Conservation (phyloP, 2,113 vertebrate species). For the Lophochroa leadbeateri region DNA sequence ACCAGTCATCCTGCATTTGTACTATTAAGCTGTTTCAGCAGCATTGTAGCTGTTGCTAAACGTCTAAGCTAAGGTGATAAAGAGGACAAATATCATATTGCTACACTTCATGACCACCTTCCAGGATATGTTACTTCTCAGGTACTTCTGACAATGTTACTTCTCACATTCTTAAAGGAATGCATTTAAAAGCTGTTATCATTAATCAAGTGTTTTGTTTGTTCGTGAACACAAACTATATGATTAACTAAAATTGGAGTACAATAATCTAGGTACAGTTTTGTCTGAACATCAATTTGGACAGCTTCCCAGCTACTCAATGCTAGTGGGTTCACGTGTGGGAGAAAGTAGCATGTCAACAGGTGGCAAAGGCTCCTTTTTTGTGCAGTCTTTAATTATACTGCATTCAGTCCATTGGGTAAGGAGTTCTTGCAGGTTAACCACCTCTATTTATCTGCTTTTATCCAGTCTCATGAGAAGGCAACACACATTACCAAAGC, state of each 20-base stretch:
- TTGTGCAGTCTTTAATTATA: not conserved
- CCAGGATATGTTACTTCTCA: fast-evolving
- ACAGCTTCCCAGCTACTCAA: not conserved
- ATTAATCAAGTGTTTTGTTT: not conserved
- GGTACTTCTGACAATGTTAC: not conserved
- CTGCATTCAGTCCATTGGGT: not conserved
- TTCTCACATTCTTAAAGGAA: not conserved
- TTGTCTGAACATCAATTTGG: not conserved
- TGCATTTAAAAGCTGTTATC: not conserved
- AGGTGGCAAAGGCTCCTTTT: not conserved
- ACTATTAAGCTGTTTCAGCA: not conserved
- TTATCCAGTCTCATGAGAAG: not conserved
- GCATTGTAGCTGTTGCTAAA: not conserved
- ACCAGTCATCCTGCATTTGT: not conserved
- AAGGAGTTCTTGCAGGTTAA: not conserved
- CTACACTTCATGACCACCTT: not conserved
- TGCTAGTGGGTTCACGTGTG: fast-evolving
- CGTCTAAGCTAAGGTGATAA: not conserved
- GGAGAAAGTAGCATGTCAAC: not conserved
- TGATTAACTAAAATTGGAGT: fast-evolving
- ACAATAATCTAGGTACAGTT: not conserved
- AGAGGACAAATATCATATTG: not conserved
- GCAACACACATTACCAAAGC: not conserved
- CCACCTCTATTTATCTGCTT: not conserved
- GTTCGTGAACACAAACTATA: not conserved